phyloP scores from a whole-genome alignment of 2,888 invertebrate genomes.

The Xestia rhomboidea region DNA sequence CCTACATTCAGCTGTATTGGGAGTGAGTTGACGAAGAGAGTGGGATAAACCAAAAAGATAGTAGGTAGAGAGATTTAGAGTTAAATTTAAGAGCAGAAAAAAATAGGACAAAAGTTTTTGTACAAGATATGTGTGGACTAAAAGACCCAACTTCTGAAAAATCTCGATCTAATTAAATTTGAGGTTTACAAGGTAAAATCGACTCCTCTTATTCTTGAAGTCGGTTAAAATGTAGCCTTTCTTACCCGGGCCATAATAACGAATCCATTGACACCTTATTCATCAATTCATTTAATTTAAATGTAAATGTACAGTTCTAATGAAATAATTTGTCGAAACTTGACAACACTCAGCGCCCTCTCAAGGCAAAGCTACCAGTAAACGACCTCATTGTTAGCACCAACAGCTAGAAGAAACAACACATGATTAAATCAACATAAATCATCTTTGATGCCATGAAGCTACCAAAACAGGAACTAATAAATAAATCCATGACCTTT shows the following conservation, averaged over 20 bases:
- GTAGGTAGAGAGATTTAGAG: neutral
- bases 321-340: neutral
- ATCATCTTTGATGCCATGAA: neutral
- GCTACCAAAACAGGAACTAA: conserved; percentile 10
- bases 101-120: no score
- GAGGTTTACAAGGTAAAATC: no score
- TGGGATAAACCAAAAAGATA: neutral
- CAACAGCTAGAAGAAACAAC: neutral
- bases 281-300: no score
- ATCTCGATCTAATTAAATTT: fast-evolving
- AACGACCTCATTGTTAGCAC: neutral
- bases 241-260: no score
- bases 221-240: no score
- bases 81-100: neutral
- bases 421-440: neutral
- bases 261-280: no score
- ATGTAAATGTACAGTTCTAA: no score
- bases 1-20: neutral
- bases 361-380: neutral
- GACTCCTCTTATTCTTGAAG: no score
- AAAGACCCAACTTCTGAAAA: no score
- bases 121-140: no score
- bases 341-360: neutral
- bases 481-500: conserved; percentile 30
- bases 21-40: neutral